Conservation (phyloP, 2,797 vertebrate genomes). For the Gobionotothen gibberifrons region DNA sequence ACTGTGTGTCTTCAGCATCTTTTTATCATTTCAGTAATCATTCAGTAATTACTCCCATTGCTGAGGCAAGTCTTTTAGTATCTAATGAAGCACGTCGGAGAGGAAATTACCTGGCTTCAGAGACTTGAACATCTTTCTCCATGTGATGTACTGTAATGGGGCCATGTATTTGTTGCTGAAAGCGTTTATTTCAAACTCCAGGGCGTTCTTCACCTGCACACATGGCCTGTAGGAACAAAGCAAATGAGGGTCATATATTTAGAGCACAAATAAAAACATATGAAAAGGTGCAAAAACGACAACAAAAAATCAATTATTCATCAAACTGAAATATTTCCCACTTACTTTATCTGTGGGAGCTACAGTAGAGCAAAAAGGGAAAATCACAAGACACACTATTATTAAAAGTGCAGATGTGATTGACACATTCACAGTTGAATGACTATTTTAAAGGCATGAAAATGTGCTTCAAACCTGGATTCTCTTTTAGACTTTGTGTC, state of each 20-base stretch:
- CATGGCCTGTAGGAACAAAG: slow-evolving; percentile 56
- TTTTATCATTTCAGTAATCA: slow-evolving; percentile 16
- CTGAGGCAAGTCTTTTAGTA: slow-evolving; percentile 19
- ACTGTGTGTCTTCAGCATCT: background rate
- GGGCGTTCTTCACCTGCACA: slow-evolving; percentile 55
- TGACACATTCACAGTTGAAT: background rate
- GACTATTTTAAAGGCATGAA: background rate
- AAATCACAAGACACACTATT: background rate
- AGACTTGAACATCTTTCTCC: slow-evolving; percentile 87
- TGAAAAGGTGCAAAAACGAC: slow-evolving; percentile 21
- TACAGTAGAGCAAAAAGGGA: slow-evolving; percentile 65
- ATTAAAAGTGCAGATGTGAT: slow-evolving; percentile 1
- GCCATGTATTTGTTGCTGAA: slow-evolving; percentile 81
- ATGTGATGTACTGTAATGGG: slow-evolving; percentile 88
- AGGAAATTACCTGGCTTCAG: slow-evolving; percentile 82
- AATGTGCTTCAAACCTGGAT: background rate
- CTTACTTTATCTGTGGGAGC: slow-evolving; percentile 87
- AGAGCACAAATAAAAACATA: slow-evolving; percentile 12
- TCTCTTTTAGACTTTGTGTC: background rate
- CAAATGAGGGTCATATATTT: slow-evolving; percentile 26
- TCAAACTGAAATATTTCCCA: slow-evolving; percentile 24
- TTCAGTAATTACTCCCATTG: slow-evolving; percentile 33
- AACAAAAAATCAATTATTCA: slow-evolving; percentile 21
- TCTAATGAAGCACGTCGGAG: slow-evolving; percentile 20
- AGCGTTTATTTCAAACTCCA: slow-evolving; percentile 71